Conservation (phyloP, 2,888 invertebrate genomes). For the Pachymerium ferrugineum region DNA sequence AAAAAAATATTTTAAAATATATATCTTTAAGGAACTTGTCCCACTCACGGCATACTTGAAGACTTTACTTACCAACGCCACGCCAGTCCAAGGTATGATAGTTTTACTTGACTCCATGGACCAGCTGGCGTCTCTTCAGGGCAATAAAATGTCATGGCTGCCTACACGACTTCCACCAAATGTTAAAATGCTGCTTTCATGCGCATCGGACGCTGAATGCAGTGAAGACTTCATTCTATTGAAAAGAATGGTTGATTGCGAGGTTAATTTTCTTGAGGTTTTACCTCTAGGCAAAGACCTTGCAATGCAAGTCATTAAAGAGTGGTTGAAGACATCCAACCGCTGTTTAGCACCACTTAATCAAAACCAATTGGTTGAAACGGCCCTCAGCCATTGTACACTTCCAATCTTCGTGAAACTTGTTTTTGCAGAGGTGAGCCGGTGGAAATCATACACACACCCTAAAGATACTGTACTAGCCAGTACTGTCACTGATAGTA, state of each 20-base stretch:
- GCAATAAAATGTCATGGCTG: slow-evolving; percentile 93
- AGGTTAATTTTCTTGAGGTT: slow-evolving; percentile 84
- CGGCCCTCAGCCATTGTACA: slow-evolving; percentile 82
- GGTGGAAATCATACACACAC: slow-evolving; percentile 94
- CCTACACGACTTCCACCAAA: slow-evolving; percentile 81
- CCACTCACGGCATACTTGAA: slow-evolving; percentile 95
- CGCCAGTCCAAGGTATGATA: slow-evolving; percentile 73
- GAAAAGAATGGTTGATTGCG: slow-evolving; percentile 78
- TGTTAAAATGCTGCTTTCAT: slow-evolving; percentile 63
- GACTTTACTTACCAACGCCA: slow-evolving; percentile 77
- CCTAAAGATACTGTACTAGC: slow-evolving; percentile 88
- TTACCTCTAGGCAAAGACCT: slow-evolving; percentile 74
- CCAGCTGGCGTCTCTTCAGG: slow-evolving; percentile 88
- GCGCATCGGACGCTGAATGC: slow-evolving; percentile 64
- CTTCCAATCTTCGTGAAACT: slow-evolving; percentile 94
- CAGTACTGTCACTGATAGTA: slow-evolving; percentile 92
- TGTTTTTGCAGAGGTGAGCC: slow-evolving; percentile 93
- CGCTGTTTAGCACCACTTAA: slow-evolving; percentile 85
- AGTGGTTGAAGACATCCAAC: slow-evolving; percentile 84
- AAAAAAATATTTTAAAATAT: not conserved
- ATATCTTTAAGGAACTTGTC: slow-evolving; percentile 55
- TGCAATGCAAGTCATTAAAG: slow-evolving; percentile 81
- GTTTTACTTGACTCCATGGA: slow-evolving; percentile 94
- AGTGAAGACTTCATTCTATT: slow-evolving; percentile 81
- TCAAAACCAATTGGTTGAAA: slow-evolving; percentile 90